These are phyloP conservation scores for Heteromyza rotundicornis DNA, from an alignment of 2,888 invertebrate genomes.

Conservation along the genomic window DNA sequence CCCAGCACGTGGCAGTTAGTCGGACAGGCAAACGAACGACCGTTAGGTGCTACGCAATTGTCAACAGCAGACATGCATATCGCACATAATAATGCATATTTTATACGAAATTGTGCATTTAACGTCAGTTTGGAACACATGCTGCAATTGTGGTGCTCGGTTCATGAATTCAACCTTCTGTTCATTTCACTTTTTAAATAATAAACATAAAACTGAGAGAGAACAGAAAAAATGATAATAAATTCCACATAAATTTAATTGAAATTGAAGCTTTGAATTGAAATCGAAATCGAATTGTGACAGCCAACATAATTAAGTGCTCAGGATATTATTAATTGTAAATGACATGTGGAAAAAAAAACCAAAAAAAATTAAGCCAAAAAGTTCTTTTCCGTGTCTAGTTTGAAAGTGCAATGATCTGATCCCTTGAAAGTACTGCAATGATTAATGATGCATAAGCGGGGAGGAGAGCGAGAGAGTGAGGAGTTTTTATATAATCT, in stretches of 20 bases:
- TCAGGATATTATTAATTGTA: no score
- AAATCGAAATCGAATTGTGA: conserved; percentile 26
- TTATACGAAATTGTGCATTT: neutral
- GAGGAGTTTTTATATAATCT: no score
- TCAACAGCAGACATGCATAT: neutral
- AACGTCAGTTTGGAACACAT: neutral
- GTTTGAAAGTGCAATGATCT: no score
- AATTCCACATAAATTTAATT: conserved; percentile 22
- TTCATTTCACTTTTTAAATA: neutral
- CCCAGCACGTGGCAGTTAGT: neutral
- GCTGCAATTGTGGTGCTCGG: neutral
- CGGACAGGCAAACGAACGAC: no score
- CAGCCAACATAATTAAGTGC: no score
- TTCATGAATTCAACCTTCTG: neutral
- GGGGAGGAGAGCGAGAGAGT: neutral
- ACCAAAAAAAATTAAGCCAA: no score
- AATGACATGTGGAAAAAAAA: no score
- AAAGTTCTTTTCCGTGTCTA: no score
- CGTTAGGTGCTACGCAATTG: neutral
- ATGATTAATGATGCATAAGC: conserved; percentile 1
- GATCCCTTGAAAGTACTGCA: neutral
- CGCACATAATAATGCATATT: conserved; percentile 3
- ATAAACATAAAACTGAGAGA: neutral
- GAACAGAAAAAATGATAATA: no score
- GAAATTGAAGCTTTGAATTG: conserved; percentile 24